Evolutionary conservation across 2,888 invertebrate genomes (phyloP), one percentile per base, ranked within the genome.

Genomic region (Furcula furcula): DNA sequence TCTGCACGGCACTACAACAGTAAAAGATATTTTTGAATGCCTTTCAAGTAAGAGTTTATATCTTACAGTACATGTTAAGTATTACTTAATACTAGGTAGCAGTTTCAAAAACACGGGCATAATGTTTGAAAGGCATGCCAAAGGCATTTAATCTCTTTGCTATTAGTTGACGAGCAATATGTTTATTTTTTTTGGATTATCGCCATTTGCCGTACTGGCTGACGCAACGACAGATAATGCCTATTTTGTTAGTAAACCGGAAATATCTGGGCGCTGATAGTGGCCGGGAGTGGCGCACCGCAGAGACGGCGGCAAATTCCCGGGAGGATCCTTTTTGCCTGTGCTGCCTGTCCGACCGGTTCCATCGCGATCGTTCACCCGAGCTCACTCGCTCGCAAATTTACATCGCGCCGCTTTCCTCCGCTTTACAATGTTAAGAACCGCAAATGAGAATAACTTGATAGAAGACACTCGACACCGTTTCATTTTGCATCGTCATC

Each of bases 291-390:
- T 7, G 20, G 4, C 29, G 20, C n/a, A 7, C 51, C 53, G 48
- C 47, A 43, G 11, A 53, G 48, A 49, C 49, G 63, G 58, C 56
- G 15, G 36, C 46, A 58, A 71, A 76, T 81, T 82, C 80, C 76
- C 77, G 61, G 68, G 75, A 73, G 74, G 72, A 76, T 79, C 74
- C 77, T 82, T 79, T 76, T 72, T 76, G 69, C 73, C 55, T 59
- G 51, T 55, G 50, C 38, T 47, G 61, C 63, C 55, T 46, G 69
- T 70, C 65, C 55, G 72, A 84, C 84, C 86, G 83, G 84, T 85
- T 84, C 69, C 62, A 58, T 57, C 36, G 70, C 73, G 85, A 81
- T 58, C 86, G 76, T 86, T 86, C 82, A 86, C 85, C 79, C 78
- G 72, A 62, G 53, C 58, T 52, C 51, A 54, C 47, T 41, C 59